Evolutionary conservation across 2,113 vertebrate genomes (phyloP).

Genomic region (Halichoeres trimaculatus): DNA sequence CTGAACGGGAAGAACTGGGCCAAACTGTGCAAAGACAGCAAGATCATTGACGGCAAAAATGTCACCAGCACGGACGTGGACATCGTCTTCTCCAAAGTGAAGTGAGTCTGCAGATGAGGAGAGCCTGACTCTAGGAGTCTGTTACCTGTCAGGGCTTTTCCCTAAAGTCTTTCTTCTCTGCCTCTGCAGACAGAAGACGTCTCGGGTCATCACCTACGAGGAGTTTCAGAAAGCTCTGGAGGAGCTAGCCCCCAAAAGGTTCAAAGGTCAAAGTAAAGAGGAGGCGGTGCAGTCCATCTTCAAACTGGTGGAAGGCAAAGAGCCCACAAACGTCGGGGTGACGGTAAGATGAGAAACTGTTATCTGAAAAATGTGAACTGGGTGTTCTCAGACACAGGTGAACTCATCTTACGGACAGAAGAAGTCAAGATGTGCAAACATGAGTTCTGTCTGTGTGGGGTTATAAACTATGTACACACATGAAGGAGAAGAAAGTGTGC

Average conservation of each 20-base stretch:
- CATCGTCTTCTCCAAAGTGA: conserved; percentile 98
- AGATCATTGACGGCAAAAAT: conserved; percentile 90
- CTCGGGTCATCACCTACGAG: conserved; percentile 91
- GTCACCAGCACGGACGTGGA: conserved; percentile 92
- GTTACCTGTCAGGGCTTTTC: no score
- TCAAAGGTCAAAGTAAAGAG: conserved; percentile 92
- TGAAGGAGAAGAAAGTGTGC: no score
- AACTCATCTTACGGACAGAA: no score
- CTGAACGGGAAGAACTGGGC: conserved; percentile 98
- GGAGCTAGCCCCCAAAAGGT: conserved; percentile 90
- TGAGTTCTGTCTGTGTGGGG: no score
- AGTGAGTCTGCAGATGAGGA: conserved; percentile 83
- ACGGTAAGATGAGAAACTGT: conserved; percentile 84
- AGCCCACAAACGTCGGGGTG: conserved; percentile 89
- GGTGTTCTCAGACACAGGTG: no score
- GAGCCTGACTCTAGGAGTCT: no score
- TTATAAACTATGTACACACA: no score
- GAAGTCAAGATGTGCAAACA: no score
- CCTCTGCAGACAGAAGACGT: conserved; percentile 87
- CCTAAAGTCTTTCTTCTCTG: conserved; percentile 11
- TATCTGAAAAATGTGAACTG: neutral
- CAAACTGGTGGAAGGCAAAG: conserved; percentile 90
- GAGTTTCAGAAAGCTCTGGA: conserved; percentile 93
- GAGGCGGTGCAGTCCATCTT: conserved; percentile 88
- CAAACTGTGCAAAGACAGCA: conserved; percentile 97